A percentile compares a stretch with the other conserved stretches of the same genome.
These are phyloP conservation scores for Oriolus oriolus DNA, from an alignment of 2,113 vertebrate species.

Conservation along the genomic window DNA sequence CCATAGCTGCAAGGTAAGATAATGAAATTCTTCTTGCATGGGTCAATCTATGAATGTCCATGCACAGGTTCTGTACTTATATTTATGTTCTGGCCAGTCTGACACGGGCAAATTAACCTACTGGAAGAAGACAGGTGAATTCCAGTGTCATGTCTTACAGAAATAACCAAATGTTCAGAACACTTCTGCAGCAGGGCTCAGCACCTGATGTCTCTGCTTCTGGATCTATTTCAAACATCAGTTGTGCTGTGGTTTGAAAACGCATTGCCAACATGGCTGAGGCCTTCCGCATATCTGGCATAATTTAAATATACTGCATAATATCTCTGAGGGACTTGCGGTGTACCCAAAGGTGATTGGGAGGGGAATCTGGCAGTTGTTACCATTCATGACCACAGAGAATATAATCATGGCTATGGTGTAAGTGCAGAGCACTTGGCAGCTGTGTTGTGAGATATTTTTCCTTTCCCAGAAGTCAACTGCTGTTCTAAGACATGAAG, in stretches of 20 bases:
- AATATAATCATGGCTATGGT: neutral
- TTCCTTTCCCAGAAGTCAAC: neutral
- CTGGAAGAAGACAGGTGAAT: neutral
- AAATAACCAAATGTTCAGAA: neutral
- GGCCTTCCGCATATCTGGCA: neutral
- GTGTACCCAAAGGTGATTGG: neutral
- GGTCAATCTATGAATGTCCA: neutral
- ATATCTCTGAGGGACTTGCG: neutral
- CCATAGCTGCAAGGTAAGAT: neutral
- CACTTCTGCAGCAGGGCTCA: neutral
- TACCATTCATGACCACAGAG: neutral
- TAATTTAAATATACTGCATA: constrained; percentile 7
- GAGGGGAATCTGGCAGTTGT: neutral
- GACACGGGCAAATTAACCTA: neutral
- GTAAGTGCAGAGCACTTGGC: neutral
- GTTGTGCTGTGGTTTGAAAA: neutral
- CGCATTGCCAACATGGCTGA: neutral
- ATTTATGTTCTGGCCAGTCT: neutral
- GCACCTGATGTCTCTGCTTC: neutral
- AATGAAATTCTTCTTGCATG: neutral
- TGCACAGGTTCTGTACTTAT: neutral
- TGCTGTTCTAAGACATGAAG: neutral
- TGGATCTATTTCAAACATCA: neutral
- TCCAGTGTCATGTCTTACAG: neutral
- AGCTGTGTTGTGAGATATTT: neutral